These are phyloP conservation scores for Eupeodes luniger DNA, from an alignment of 2,888 invertebrate species.

Conservation along the genomic window DNA sequence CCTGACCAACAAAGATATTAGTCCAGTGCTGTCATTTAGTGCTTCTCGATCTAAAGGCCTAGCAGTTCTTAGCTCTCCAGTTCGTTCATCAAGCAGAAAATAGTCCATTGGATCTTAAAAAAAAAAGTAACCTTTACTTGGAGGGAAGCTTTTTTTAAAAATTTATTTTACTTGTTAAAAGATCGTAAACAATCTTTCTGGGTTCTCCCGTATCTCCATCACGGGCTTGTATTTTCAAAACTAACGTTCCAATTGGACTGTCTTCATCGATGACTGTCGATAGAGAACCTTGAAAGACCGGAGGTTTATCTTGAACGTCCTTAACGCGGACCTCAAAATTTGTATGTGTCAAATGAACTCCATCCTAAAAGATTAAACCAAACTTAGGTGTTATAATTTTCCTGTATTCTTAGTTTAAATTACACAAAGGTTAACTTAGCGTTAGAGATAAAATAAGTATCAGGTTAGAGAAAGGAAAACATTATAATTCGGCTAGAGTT, in stretches of 20 bases:
- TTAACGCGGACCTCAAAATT: conserved; percentile 91
- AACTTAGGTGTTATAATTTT: background rate
- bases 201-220: conserved; percentile 95
- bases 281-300: conserved; percentile 92
- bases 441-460: background rate
- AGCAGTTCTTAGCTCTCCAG: conserved; percentile 93
- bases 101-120: conserved; percentile 92
- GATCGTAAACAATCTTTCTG: conserved; percentile 90
- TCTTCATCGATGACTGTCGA: conserved; percentile 92
- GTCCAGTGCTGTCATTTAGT: conserved; percentile 90
- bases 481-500: background rate
- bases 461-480: background rate
- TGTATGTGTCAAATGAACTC: conserved; percentile 89
- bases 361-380: conserved; percentile 87
- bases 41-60: conserved; percentile 94
- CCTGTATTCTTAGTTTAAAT: background rate
- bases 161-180: conserved; percentile 89
- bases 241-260: conserved; percentile 92
- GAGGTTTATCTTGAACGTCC: conserved; percentile 95
- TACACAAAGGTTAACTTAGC: background rate
- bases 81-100: conserved; percentile 91
- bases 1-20: conserved; percentile 90
- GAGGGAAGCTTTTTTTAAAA: background rate
- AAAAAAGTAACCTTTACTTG: background rate
- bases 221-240: conserved; percentile 91